Evolutionary conservation across 2,113 vertebrate genomes (phyloP).

Genomic region (Cygnus buccinator): DNA sequence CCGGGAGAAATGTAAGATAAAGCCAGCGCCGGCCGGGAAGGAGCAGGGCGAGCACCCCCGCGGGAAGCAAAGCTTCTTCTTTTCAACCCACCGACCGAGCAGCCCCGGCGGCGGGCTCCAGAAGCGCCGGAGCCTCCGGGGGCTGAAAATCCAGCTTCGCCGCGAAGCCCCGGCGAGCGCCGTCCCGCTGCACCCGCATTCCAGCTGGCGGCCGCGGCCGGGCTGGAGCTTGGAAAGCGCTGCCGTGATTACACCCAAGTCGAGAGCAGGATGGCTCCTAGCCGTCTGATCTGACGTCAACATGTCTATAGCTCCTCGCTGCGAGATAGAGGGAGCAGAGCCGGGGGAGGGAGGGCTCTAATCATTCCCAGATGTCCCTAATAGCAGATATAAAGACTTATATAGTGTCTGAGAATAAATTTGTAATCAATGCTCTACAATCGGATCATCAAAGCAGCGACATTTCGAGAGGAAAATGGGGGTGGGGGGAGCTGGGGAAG

Average conservation of each 20-base stretch:
- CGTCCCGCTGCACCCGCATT: conserved; percentile 25
- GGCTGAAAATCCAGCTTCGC: not conserved
- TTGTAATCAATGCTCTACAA: conserved; percentile 79
- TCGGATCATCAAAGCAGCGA: conserved; percentile 77
- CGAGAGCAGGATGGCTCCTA: conserved; percentile 82
- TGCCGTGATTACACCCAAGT: conserved; percentile 80
- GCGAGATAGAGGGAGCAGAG: conserved; percentile 77
- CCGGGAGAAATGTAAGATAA: not conserved
- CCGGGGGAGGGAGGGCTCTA: conserved; percentile 79
- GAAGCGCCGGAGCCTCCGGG: not conserved
- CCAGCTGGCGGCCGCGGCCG: conserved; percentile 70
- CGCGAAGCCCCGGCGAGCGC: not conserved
- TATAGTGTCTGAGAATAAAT: conserved; percentile 81
- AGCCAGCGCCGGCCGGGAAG: not conserved
- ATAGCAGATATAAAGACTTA: conserved; percentile 84
- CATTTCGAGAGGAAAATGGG: conserved; percentile 50
- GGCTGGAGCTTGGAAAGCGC: conserved; percentile 68
- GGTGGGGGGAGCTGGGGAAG: not conserved
- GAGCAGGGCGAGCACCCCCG: not conserved
- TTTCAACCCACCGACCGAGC: not conserved
- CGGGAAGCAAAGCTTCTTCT: not conserved
- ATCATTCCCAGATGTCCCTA: conserved; percentile 90
- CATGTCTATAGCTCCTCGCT: conserved; percentile 76
- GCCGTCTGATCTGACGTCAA: conserved; percentile 89
- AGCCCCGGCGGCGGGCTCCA: not conserved